Evolutionary conservation across 64 coral and sea anemone species (phyloP).

Genomic region (Pachyseris speciosa): DNA sequence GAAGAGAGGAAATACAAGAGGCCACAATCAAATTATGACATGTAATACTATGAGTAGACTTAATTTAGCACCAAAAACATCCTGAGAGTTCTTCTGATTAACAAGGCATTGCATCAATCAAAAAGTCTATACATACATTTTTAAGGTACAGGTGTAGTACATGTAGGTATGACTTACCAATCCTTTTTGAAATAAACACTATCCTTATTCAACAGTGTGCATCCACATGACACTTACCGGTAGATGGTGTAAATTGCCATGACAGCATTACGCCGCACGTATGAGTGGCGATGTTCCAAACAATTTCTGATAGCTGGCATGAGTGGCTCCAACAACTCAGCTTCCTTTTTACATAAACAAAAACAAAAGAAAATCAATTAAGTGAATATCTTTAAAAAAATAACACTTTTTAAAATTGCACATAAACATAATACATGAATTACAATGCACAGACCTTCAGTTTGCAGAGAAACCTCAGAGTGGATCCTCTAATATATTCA

Average conservation of each 20-base stretch:
- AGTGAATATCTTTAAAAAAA: background rate
- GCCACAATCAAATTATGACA: no score
- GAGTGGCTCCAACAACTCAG: conserved; percentile 92
- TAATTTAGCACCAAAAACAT: no score
- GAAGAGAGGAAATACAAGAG: no score
- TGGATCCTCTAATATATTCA: conserved; percentile 97
- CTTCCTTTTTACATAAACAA: conserved; percentile 60
- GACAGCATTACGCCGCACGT: conserved; percentile 98
- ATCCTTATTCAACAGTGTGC: background rate
- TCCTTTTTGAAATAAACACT: no score
- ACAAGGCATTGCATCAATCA: no score
- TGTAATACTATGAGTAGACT: no score
- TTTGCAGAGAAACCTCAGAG: conserved; percentile 96
- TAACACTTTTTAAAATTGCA: background rate
- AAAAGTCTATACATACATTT: no score
- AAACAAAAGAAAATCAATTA: background rate
- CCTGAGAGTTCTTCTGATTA: no score
- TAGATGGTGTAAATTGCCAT: conserved; percentile 99
- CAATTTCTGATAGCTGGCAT: conserved; percentile 98
- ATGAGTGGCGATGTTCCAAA: conserved; percentile 95
- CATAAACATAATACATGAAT: background rate
- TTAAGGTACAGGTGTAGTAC: no score
- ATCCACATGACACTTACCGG: conserved; percentile 34
- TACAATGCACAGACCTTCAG: conserved; percentile 66
- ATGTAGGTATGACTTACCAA: no score